phyloP scores from a whole-genome alignment of 2,113 vertebrate genomes.

The Taurulus bubalis region DNA sequence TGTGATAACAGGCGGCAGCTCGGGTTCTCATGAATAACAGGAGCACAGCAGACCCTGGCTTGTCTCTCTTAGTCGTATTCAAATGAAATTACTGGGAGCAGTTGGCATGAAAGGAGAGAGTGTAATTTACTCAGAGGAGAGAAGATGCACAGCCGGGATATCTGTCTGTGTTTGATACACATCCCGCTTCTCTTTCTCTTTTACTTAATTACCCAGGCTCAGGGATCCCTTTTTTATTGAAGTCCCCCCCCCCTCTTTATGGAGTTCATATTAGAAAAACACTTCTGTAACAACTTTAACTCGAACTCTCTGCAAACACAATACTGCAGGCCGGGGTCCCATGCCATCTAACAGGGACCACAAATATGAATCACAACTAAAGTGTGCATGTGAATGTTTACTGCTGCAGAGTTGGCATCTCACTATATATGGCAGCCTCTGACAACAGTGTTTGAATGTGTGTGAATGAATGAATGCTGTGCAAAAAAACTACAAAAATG shows the following conservation, averaged over 20 bases:
- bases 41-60: slow-evolving; percentile 35
- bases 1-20: slow-evolving; percentile 50
- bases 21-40: slow-evolving; percentile 52
- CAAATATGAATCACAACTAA: too few relatives aligned
- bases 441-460: too few relatives aligned
- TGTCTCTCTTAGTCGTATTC: slow-evolving; percentile 50
- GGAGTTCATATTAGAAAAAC: slow-evolving; percentile 21
- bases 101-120: slow-evolving; percentile 37
- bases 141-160: slow-evolving; percentile 3
- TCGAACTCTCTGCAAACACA: slow-evolving; percentile 9
- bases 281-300: slow-evolving; percentile 23
- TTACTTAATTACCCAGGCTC: slow-evolving; percentile 29
- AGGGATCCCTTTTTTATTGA: slow-evolving; percentile 2
- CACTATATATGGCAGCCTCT: not conserved
- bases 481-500: too few relatives aligned
- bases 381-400: not conserved
- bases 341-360: too few relatives aligned
- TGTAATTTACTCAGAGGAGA: slow-evolving; percentile 36
- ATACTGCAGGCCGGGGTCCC: not conserved
- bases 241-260: not conserved
- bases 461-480: too few relatives aligned
- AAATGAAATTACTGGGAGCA: slow-evolving; percentile 48
- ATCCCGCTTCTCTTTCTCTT: slow-evolving; percentile 20
- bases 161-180: slow-evolving; percentile 32
- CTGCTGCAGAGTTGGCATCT: not conserved